Evolutionary conservation across 2,113 vertebrate species (phyloP), one percentile per base, ranked within the genome.

Genomic region (Camelus dromedarius): DNA sequence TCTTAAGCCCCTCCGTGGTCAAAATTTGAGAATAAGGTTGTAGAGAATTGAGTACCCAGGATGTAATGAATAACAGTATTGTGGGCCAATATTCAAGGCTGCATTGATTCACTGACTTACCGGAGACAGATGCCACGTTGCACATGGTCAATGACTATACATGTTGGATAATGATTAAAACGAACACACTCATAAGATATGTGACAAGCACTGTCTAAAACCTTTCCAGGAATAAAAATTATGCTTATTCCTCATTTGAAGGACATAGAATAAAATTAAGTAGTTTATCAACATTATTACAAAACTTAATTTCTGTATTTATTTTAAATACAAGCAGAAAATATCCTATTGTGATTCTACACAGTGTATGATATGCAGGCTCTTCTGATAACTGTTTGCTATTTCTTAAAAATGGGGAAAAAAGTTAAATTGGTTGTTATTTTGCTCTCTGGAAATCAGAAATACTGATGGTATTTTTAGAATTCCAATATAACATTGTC

Each of bases 381-480:
- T 66, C 12, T 90, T 66, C 58, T 73, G 87, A 64, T 70, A 62
- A 87, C 10, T 20, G 62, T 88, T 93, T 93, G 72, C 15, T 30
- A 54, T 52, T 91, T 72, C 10, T 88, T 72, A 54, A 83, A 85
- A 96, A 79, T 70, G 54, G 14, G 26, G 10, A 19, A 24, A 52
- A 69, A 60, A 64, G 19, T 30, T 77, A 58, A 16, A 91, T 15
- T 82, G 22, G 22, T 32, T 89, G 9, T 66, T 38, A 93, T 73
- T 85, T 95, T 19, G 13, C 62, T 92, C 7, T 96, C 62, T 56
- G 32, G 12, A 80, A 90, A 88, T 77, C 26, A 88, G 13, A 88
- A 95, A 72, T 76, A 66, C 2, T 35, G 30, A 50, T 56, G 6
- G 9, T 4, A 42, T 67, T 72, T 89, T 64, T 75, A 66, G 8